These are phyloP conservation scores for Enteromius argenteus DNA, from an alignment of 2,797 vertebrate species.

Conservation along the genomic window DNA sequence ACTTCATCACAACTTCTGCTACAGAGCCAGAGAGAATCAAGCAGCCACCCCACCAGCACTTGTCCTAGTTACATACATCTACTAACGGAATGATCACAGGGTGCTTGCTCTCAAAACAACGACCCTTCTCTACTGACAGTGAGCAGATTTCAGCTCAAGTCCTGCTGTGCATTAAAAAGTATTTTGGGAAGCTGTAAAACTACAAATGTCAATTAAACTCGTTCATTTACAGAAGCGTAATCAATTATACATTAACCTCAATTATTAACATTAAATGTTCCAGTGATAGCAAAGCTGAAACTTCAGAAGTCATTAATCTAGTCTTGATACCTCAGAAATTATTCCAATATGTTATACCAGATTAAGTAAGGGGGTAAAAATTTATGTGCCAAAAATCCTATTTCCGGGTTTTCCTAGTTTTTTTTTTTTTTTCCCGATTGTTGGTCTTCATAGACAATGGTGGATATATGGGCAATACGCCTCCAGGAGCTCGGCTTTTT, in stretches of 20 bases:
- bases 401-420: no score
- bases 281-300: neutral
- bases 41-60: slow-evolving; percentile 44
- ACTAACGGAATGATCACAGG: slow-evolving; percentile 38
- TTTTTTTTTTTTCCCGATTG: no score
- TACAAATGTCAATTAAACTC: slow-evolving; percentile 26
- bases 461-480: no score
- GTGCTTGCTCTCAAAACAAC: slow-evolving; percentile 34
- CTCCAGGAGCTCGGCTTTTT: no score
- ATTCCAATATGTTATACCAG: neutral
- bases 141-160: slow-evolving; percentile 16
- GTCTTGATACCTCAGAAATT: neutral
- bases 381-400: no score
- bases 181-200: slow-evolving; percentile 32
- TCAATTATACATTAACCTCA: neutral
- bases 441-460: no score
- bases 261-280: neutral
- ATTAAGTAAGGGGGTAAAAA: no score
- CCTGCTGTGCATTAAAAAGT: slow-evolving; percentile 47
- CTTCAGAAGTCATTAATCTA: neutral
- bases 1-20: slow-evolving; percentile 50
- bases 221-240: neutral
- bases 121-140: slow-evolving; percentile 2
- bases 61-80: slow-evolving; percentile 43
- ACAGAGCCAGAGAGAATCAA: slow-evolving; percentile 40